These are phyloP conservation scores for Benitochromis conjunctus DNA, from an alignment of 2,113 vertebrate genomes.

Conservation along the genomic window DNA sequence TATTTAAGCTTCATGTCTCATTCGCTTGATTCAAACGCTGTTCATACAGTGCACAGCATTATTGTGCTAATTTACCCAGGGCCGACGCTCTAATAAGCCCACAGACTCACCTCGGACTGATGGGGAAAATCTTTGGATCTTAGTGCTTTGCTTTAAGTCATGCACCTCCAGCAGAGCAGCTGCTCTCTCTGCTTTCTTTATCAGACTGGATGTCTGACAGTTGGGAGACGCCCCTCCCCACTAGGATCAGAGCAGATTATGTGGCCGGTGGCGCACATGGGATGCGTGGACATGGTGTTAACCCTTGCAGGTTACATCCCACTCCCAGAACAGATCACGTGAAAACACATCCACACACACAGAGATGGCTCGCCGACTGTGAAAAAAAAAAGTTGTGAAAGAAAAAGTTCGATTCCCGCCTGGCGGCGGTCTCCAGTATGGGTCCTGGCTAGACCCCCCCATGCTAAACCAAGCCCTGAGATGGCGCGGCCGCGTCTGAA, in stretches of 20 bases:
- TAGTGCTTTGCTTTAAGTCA: background rate
- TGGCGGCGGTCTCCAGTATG: too few species aligned
- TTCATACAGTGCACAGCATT: background rate
- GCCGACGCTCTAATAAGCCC: background rate
- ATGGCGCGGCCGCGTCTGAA: too few species aligned
- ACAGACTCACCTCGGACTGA: background rate
- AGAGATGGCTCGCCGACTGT: background rate
- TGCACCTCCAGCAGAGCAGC: slow-evolving; percentile 19
- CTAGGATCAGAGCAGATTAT: slow-evolving; percentile 44
- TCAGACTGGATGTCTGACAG: slow-evolving; percentile 3
- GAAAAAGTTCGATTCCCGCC: too few species aligned
- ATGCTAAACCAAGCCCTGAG: too few species aligned
- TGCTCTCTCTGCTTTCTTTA: slow-evolving; percentile 16
- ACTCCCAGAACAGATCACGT: background rate
- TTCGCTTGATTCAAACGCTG: background rate
- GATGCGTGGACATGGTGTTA: slow-evolving; percentile 14
- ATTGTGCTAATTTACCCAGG: background rate
- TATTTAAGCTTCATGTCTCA: background rate
- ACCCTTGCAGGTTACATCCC: background rate
- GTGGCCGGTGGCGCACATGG: background rate
- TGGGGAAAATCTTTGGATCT: background rate
- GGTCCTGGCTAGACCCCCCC: too few species aligned
- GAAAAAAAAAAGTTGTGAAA: too few species aligned
- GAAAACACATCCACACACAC: background rate
- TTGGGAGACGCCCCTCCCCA: slow-evolving; percentile 12